A percentile compares a stretch with the other conserved stretches of the same genome.
Conservation (phyloP, 2,113 vertebrate genomes). For the Fulmarus glacialis region DNA sequence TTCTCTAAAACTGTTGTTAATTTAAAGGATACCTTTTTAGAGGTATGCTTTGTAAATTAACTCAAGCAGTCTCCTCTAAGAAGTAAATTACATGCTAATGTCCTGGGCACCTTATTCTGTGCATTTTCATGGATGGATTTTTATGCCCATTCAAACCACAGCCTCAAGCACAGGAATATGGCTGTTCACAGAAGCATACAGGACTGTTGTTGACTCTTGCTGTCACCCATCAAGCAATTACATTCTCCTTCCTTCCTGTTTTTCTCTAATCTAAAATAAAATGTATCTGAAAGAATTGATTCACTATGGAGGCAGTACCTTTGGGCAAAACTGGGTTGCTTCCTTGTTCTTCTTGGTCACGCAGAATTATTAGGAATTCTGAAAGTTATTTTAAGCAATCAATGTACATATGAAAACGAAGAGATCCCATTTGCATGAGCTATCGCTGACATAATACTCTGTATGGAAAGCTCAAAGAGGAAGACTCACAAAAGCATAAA, state of each 20-base stretch:
- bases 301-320: neutral
- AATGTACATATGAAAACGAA: neutral
- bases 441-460: neutral
- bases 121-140: neutral
- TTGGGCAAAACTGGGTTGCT: neutral
- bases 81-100: neutral
- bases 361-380: neutral
- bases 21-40: neutral
- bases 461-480: neutral
- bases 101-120: neutral
- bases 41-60: neutral
- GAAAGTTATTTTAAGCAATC: neutral
- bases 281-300: neutral
- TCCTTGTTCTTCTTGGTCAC: neutral
- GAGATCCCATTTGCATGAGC: neutral
- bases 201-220: neutral
- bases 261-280: neutral
- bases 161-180: neutral
- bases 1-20: neutral
- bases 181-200: neutral
- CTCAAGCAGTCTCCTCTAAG: neutral
- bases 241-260: neutral
- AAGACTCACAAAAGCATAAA: conserved; percentile 16
- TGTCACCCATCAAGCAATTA: neutral
- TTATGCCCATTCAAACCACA: neutral